These are phyloP conservation scores for Scrobipalpa atriplicella DNA, from an alignment of 2,888 invertebrate genomes.

Conservation along the genomic window DNA sequence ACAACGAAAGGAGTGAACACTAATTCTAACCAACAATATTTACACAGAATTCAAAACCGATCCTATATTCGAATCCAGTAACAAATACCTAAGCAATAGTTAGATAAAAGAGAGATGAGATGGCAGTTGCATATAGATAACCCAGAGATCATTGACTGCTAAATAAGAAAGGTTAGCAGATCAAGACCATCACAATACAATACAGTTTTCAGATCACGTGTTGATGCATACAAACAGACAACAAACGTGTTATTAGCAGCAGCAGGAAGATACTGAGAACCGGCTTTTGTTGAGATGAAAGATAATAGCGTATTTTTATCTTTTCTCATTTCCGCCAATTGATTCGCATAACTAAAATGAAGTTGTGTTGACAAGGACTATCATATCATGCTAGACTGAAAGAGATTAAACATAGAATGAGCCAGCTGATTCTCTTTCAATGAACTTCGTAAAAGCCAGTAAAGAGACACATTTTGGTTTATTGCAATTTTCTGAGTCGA, in stretches of 20 bases:
- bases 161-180: neutral
- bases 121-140: neutral
- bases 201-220: neutral
- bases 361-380: no score
- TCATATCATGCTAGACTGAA: no score
- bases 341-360: neutral
- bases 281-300: neutral
- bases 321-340: neutral
- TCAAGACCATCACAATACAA: neutral
- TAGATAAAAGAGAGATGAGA: neutral
- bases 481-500: no score
- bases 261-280: neutral
- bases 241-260: slow-evolving; percentile 1
- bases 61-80: no score
- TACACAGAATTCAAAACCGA: no score
- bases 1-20: no score
- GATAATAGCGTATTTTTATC: neutral
- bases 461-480: no score
- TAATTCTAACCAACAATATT: no score
- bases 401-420: no score
- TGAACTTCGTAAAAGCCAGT: no score
- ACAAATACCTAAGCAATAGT: neutral
- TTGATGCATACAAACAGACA: neutral
- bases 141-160: neutral
- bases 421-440: no score